Evolutionary conservation across 2,113 vertebrate species (phyloP), one percentile per base, ranked within the genome.

Genomic region (Cinclus cinclus): DNA sequence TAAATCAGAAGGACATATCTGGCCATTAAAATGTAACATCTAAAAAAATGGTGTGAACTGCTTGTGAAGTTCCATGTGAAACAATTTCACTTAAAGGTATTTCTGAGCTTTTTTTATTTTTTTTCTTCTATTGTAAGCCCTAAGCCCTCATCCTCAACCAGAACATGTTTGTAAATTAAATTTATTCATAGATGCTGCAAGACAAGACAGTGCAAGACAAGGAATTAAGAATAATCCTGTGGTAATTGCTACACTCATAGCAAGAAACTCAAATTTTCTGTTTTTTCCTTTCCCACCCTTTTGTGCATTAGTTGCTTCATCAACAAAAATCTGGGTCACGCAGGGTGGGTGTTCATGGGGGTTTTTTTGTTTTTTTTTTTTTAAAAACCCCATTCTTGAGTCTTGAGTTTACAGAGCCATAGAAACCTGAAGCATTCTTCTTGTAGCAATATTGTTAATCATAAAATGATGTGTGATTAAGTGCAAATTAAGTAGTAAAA

Each of bases 401-500:
- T 91, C 49, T 74, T 62, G 73, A 87, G 18, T 89, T 73, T 85
- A 59, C 58, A 76, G 30, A 75, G 55, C 55, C 49, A 4, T 19
- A 68, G 83, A 81, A 93, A 83, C 22, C 18, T 42, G 47, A 84
- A 77, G 13, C 22, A 47, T 92, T 88, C 60, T 95, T 89, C 62
- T 33, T 52, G 58, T 20, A 63, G 30, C 69, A 62, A 50, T 87
- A 78, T 24, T 71, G 46, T 33, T 93, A 92, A 97, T 94, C 81
- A 76, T 81, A 91, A 95, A 86, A 52, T 84, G 35, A 73, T 86
- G 24, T 5, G 80, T 88, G 68, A 95, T 94, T 86, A 96, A 90
- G 68, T 73, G 39, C 53, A 91, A 95, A 94, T 91, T 91, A 92
- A 96, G 75, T 63, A 92, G 52, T 89, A 94, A 95, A 94, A 77